Conservation (phyloP, 2,797 vertebrate species). For the Poecilia gillii region DNA sequence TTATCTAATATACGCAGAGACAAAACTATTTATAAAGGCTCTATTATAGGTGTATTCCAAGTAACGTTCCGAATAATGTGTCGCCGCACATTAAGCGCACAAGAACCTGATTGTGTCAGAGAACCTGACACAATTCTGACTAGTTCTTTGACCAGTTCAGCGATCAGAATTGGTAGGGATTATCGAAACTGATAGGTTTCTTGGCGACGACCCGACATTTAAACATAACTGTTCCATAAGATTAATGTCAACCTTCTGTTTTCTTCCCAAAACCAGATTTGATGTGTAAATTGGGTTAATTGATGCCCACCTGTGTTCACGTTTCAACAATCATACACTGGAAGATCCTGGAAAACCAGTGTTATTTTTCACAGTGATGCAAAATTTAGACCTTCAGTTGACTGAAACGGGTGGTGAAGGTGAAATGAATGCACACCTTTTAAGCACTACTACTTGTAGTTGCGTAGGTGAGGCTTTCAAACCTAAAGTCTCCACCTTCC, state of each 20-base stretch:
- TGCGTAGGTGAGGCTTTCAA: not conserved
- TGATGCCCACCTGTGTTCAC: not conserved
- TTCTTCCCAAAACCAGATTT: not conserved
- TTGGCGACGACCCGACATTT: not conserved
- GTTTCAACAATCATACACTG: not conserved
- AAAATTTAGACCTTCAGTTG: not conserved
- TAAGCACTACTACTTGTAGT: not conserved
- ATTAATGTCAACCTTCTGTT: not conserved
- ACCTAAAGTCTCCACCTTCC: not conserved
- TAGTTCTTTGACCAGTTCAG: not conserved
- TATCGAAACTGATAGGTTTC: not conserved
- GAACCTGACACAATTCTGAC: not conserved
- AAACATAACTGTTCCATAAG: not conserved
- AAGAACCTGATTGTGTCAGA: not conserved
- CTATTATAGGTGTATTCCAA: not conserved
- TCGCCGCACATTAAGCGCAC: too few relatives aligned
- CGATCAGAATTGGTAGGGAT: not conserved
- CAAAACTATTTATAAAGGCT: not conserved
- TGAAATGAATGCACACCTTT: not conserved
- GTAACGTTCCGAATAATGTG: not conserved
- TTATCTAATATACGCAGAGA: not conserved
- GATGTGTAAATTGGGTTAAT: not conserved
- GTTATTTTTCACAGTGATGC: not conserved
- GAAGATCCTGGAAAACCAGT: not conserved
- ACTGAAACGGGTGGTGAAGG: not conserved